These are phyloP conservation scores for Machaerirhynchus nigripectus DNA, from an alignment of 2,113 vertebrate genomes.

Conservation along the genomic window DNA sequence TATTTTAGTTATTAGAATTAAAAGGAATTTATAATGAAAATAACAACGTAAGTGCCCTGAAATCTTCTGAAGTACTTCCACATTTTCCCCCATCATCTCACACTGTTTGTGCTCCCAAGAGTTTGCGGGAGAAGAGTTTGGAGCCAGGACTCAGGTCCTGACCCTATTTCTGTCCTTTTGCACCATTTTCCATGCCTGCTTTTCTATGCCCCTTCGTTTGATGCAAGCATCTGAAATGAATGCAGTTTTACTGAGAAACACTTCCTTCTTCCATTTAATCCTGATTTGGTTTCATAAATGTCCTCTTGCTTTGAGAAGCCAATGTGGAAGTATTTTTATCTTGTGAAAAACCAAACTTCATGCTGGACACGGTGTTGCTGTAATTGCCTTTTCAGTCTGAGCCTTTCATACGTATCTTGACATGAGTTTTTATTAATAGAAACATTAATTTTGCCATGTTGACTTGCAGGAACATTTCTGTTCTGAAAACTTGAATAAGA, in stretches of 20 bases:
- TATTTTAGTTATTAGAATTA: background rate
- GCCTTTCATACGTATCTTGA: background rate
- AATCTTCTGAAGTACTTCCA: background rate
- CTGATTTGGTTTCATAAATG: background rate
- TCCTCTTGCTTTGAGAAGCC: background rate
- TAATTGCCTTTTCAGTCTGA: slow-evolving; percentile 6
- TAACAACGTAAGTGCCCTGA: background rate
- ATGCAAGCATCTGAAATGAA: background rate
- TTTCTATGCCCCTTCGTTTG: background rate
- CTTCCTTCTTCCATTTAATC: background rate
- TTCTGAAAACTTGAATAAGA: slow-evolving; percentile 12
- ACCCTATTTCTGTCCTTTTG: background rate
- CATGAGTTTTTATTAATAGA: slow-evolving; percentile 32
- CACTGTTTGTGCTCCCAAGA: background rate
- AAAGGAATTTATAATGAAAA: background rate
- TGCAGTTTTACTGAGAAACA: background rate
- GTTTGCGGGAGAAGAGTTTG: background rate
- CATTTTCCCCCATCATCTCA: background rate
- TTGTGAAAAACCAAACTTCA: background rate
- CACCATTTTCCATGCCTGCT: background rate
- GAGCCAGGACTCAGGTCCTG: background rate
- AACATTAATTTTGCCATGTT: slow-evolving; percentile 32
- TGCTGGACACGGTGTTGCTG: background rate
- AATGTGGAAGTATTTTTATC: background rate
- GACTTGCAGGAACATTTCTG: background rate